These are phyloP conservation scores for Cantharis rufa DNA, from an alignment of 2,888 invertebrate genomes.

Conservation along the genomic window DNA sequence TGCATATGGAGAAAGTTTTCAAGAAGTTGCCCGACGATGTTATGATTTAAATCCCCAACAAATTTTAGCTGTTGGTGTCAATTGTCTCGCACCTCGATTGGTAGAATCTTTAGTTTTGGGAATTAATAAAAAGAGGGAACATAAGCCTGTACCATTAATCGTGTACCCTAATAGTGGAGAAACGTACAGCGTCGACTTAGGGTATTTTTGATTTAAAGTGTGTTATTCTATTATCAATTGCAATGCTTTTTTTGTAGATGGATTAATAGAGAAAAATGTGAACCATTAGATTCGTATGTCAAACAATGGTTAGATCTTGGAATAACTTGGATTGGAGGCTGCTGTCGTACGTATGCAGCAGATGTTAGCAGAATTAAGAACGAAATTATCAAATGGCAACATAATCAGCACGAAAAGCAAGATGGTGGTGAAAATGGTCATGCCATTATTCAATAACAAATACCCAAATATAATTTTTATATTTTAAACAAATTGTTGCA, in stretches of 20 bases:
- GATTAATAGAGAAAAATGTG: constrained; percentile 72
- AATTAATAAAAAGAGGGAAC: constrained; percentile 58
- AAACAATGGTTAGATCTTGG: constrained; percentile 82
- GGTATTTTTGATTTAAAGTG: constrained; percentile 56
- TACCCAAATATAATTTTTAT: not conserved
- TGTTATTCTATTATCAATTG: not conserved
- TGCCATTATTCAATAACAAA: not conserved
- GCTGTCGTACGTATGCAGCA: constrained; percentile 83
- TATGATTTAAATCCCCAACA: constrained; percentile 66
- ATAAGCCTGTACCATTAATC: constrained; percentile 70
- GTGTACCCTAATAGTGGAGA: constrained; percentile 95
- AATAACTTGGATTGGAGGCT: constrained; percentile 86
- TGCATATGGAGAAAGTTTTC: constrained; percentile 81
- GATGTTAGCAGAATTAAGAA: constrained; percentile 77
- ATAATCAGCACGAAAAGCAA: constrained; percentile 5
- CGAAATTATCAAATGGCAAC: constrained; percentile 60
- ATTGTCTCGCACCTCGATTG: constrained; percentile 76
- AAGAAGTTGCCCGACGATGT: constrained; percentile 71
- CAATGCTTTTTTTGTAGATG: constrained; percentile 59
- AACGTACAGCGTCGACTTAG: constrained; percentile 70
- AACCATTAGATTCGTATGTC: constrained; percentile 73
- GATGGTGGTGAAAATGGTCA: not conserved
- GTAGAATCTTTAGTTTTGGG: constrained; percentile 65
- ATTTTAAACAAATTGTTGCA: not conserved
- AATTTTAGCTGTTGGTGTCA: constrained; percentile 85